Evolutionary conservation across 2,113 vertebrate genomes (phyloP).

Genomic region (Circaetus gallicus): DNA sequence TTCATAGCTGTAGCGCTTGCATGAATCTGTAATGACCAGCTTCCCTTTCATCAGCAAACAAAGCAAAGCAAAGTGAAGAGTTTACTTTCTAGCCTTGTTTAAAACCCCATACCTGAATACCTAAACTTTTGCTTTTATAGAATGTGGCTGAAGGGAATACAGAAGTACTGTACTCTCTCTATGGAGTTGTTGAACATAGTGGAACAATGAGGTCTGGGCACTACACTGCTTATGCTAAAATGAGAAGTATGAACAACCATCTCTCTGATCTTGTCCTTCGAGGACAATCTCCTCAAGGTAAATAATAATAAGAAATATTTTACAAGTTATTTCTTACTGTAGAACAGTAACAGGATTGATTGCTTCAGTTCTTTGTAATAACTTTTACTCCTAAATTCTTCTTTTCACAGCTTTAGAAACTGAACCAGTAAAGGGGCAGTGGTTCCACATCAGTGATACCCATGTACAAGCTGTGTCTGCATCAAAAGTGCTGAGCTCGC

Average conservation of each 20-base stretch:
- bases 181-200: constrained; percentile 94
- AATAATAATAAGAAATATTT: neutral
- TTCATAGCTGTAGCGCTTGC: neutral
- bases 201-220: constrained; percentile 98
- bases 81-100: neutral
- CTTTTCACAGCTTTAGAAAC: constrained; percentile 62
- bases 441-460: constrained; percentile 94
- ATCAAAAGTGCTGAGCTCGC: constrained; percentile 84
- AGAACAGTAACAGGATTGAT: neutral
- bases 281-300: constrained; percentile 74
- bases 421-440: constrained; percentile 79
- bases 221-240: constrained; percentile 93
- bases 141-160: constrained; percentile 77
- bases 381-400: neutral
- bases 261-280: constrained; percentile 72
- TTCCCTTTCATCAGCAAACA: neutral
- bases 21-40: neutral
- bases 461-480: constrained; percentile 84
- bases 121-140: constrained; percentile 59
- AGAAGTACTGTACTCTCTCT: constrained; percentile 86
- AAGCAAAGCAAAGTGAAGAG: neutral
- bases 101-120: neutral
- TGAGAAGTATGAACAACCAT: constrained; percentile 62
- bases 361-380: neutral
- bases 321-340: neutral